These are phyloP conservation scores for Urophycis tenuis DNA, from an alignment of 2,797 vertebrate species.

Conservation along the genomic window DNA sequence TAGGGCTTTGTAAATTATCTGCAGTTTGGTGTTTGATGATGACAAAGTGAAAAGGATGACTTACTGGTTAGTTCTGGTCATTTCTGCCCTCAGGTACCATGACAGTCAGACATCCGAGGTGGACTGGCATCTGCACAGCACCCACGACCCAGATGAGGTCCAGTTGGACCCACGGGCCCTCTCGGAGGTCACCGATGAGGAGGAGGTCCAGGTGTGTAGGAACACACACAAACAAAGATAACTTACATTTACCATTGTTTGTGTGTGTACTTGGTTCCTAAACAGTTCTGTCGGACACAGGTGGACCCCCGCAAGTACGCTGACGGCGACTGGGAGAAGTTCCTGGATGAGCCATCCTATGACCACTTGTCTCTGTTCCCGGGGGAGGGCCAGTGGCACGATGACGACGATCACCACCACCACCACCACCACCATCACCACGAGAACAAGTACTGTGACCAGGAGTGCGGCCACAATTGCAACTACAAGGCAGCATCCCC, in stretches of 20 bases:
- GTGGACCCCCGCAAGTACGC: conserved; percentile 95
- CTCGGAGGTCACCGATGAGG: conserved; percentile 91
- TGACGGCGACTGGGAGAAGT: conserved; percentile 93
- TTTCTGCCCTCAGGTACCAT: conserved; percentile 77
- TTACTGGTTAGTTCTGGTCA: conserved; percentile 1
- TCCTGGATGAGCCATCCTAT: conserved; percentile 89
- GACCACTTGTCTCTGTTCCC: conserved; percentile 79
- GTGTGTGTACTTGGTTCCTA: neutral
- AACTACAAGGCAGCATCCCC: conserved; percentile 95
- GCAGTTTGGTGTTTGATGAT: no score
- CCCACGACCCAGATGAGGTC: conserved; percentile 89
- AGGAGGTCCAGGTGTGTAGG: conserved; percentile 82
- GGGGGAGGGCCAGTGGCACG: conserved; percentile 83
- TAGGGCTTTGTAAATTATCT: no score
- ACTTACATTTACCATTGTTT: neutral
- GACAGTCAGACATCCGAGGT: conserved; percentile 95
- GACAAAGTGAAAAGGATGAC: neutral
- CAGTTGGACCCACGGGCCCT: conserved; percentile 93
- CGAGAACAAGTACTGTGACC: conserved; percentile 98
- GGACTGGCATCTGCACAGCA: conserved; percentile 94
- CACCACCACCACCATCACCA: conserved; percentile 70
- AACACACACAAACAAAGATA: neutral
- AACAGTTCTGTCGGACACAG: conserved; percentile 34
- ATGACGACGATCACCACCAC: conserved; percentile 82
- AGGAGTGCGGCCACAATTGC: conserved; percentile 94